Percentiles rank a stretch among this genome's conserved stretches.
phyloP scores from a whole-genome alignment of 2,113 vertebrate genomes.

The Hypomesus transpacificus region DNA sequence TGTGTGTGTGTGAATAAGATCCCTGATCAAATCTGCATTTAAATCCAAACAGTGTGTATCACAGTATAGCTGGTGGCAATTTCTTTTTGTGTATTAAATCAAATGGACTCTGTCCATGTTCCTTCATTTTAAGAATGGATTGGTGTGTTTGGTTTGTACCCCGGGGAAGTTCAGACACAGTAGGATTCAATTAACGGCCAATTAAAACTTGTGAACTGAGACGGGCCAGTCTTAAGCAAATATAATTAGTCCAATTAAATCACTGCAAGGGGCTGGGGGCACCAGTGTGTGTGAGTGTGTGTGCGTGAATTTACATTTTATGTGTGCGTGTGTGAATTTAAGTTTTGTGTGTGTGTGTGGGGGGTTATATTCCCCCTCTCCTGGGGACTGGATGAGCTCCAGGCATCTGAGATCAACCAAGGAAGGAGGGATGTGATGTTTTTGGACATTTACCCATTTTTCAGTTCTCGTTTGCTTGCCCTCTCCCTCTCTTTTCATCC shows the following conservation, averaged over 20 bases:
- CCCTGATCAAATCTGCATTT: too few relatives aligned
- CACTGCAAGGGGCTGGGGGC: conserved; percentile 30
- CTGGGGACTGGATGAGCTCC: conserved; percentile 44
- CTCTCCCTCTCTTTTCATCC: too few relatives aligned
- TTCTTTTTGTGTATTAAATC: conserved; percentile 35
- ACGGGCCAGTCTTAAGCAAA: conserved; percentile 56
- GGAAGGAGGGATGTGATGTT: neutral
- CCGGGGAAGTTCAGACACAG: conserved; percentile 44
- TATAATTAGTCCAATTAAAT: conserved; percentile 67
- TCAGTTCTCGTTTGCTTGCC: too few relatives aligned
- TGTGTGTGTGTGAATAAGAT: conserved; percentile 49
- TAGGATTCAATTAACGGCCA: conserved; percentile 58
- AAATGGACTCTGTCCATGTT: conserved; percentile 27
- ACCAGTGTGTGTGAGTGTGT: neutral
- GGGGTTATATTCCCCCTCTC: conserved; percentile 23
- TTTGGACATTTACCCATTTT: too few relatives aligned
- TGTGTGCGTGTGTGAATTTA: too few relatives aligned
- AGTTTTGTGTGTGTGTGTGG: too few relatives aligned
- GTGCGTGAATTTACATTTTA: neutral
- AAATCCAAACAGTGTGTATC: conserved; percentile 1
- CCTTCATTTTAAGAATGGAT: conserved; percentile 12
- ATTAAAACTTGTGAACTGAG: conserved; percentile 48
- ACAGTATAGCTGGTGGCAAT: conserved; percentile 20
- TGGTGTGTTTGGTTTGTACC: conserved; percentile 17
- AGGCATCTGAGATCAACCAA: conserved; percentile 33